Conservation (phyloP, 2,888 invertebrate genomes). For the Dolomedes plantarius region DNA sequence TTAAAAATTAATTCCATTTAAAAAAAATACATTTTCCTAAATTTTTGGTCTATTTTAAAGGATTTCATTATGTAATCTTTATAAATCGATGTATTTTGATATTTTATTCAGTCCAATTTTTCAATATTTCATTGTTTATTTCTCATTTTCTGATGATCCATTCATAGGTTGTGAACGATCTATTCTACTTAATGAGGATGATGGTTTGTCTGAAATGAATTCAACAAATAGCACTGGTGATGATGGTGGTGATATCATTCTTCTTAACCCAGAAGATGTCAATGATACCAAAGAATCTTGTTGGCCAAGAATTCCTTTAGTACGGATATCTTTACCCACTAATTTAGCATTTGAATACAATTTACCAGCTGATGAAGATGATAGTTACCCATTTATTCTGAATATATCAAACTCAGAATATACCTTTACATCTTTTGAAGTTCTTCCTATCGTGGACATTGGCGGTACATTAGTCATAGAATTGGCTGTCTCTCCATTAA, state of each 20-base stretch:
- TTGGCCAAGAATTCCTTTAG: constrained; percentile 63
- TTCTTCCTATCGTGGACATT: constrained; percentile 85
- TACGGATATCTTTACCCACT: constrained; percentile 62
- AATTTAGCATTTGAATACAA: constrained; percentile 72
- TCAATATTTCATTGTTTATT: no score
- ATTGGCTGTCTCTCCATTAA: constrained; percentile 82
- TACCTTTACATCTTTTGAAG: constrained; percentile 83
- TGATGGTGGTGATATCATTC: background rate
- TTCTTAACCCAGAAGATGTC: background rate
- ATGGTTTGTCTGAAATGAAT: background rate
- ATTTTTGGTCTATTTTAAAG: no score
- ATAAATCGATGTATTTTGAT: no score
- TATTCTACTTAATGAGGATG: background rate
- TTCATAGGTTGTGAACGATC: background rate
- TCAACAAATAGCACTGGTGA: background rate
- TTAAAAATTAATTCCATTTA: no score
- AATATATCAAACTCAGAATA: constrained; percentile 76
- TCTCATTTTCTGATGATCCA: no score
- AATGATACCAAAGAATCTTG: constrained; percentile 17
- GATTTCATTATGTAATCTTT: no score
- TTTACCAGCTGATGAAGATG: constrained; percentile 74
- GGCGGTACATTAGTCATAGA: constrained; percentile 88
- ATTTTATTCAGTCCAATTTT: no score
- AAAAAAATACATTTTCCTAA: no score
- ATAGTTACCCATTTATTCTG: constrained; percentile 72